Evolutionary conservation across 2,113 vertebrate species (phyloP).

Genomic region (Scomber colias): DNA sequence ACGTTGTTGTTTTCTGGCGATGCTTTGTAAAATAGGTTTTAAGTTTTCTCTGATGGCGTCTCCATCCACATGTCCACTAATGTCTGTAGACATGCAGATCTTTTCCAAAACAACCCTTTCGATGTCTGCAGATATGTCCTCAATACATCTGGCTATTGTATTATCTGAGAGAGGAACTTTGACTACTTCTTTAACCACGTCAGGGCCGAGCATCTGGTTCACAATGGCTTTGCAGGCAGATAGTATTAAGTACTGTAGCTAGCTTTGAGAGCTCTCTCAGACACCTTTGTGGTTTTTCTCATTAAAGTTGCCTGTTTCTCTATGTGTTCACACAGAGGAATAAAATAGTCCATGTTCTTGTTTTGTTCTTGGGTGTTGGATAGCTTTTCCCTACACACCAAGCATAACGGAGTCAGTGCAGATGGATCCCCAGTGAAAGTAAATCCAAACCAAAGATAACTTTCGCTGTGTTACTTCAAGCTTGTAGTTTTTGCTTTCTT

Average conservation of each 20-base stretch:
- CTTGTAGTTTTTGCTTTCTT: slow-evolving; percentile 21
- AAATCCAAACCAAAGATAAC: slow-evolving; percentile 19
- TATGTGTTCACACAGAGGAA: not conserved
- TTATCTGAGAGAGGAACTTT: not conserved
- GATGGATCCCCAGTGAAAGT: slow-evolving; percentile 15
- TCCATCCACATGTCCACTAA: no score
- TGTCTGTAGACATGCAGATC: not conserved
- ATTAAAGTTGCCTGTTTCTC: slow-evolving; percentile 14
- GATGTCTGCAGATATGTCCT: not conserved
- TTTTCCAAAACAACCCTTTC: not conserved
- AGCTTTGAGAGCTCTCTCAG: slow-evolving; percentile 18
- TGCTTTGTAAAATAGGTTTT: no score
- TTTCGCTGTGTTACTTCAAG: slow-evolving; percentile 14
- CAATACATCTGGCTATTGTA: not conserved
- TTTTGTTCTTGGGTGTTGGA: slow-evolving; percentile 3
- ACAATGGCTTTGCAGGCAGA: not conserved
- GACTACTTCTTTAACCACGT: not conserved
- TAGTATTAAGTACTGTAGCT: not conserved
- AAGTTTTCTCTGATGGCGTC: no score
- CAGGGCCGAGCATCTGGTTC: not conserved
- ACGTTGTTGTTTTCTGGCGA: no score
- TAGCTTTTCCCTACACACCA: slow-evolving; percentile 41
- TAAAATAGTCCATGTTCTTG: slow-evolving; percentile 18
- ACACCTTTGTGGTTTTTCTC: slow-evolving; percentile 32
- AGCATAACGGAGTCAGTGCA: not conserved